Base-by-base conservation (phyloP, 2,113 vertebrate genomes). In the Stegastes partitus region DNA sequence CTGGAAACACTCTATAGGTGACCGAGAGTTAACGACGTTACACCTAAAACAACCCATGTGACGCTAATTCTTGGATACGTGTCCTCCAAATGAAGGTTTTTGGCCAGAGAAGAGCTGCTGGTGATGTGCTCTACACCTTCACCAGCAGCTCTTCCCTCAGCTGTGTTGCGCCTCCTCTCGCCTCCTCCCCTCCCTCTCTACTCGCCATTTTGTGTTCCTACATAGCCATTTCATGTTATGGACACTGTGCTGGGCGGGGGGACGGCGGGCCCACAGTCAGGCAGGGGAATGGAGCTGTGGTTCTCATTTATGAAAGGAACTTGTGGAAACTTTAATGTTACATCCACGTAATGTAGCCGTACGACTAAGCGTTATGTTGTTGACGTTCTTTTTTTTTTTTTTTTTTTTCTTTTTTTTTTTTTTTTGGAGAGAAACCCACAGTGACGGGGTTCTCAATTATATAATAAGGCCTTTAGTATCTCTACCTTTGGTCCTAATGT, bases 171-270 rank as follows among this genome's bases (percentile, higher is more conserved):
- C 53, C 67, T 23, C n/a, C 61, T 37, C 22, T 25, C 11, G 18
- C 75, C 28, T 9, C 67, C 19, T 42, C 59, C 45, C 50, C 77
- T 74, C 74, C 66, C 54, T 19, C 39, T 69, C 61, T 14, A 5
- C 75, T 84, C 72, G 82, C 87, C 86, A 90, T 89, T 89, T 89
- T 92, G 86, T 82, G 73, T 34, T 14, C 78, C 28, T 80, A 74
- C 15, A 15, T 58, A 77, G 72, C 77, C 82, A 64, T 83, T 71
- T 87, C 84, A 80, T 56, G 74, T 70, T 66, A 47, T 16, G 53
- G 66, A 22, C 83, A 12, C 50, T 39, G 9, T 61, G 51, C 47
- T 10, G 47, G 67, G 50, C 21, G 44, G 63, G 61, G 31, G 62
- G 19, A 49, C 9, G 11, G 62, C 58, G 37, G 63, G 19, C 68